These are phyloP conservation scores for Pseudorasbora parva DNA, from an alignment of 2,113 vertebrate species.

Conservation along the genomic window DNA sequence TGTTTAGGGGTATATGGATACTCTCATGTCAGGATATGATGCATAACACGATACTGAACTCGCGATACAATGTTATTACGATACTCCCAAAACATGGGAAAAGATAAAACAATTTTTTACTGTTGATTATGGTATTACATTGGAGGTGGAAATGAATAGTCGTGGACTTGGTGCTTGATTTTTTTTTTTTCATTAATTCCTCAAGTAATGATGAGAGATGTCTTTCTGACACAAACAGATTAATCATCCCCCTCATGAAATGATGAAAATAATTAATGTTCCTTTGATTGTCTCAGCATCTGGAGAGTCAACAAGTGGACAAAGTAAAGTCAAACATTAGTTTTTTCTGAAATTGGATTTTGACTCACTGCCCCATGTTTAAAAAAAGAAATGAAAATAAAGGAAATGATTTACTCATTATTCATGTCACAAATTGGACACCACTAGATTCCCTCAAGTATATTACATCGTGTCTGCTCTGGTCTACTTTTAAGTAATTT, in stretches of 20 bases:
- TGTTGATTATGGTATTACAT: too few relatives aligned
- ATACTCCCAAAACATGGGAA: too few relatives aligned
- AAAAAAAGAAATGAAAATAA: neutral
- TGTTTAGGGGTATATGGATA: too few relatives aligned
- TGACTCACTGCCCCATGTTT: neutral
- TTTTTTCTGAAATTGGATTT: neutral
- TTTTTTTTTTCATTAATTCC: neutral
- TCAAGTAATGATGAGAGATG: neutral
- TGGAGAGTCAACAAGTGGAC: neutral
- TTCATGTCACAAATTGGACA: slow-evolving; percentile 8
- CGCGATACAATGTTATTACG: too few relatives aligned
- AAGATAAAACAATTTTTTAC: too few relatives aligned
- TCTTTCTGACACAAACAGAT: neutral
- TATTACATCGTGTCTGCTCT: neutral
- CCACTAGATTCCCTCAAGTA: slow-evolving; percentile 5
- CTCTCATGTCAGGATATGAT: too few relatives aligned
- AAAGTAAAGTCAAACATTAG: neutral
- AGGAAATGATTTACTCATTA: neutral
- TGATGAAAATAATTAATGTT: neutral
- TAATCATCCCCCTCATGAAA: neutral
- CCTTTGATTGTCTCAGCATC: neutral
- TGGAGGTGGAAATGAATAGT: too few relatives aligned
- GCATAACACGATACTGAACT: too few relatives aligned
- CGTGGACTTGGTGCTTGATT: too few relatives aligned
- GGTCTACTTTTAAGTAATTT: neutral